Evolutionary conservation across 2,888 invertebrate species (phyloP).

Genomic region (Hypselothyrea guttata): DNA sequence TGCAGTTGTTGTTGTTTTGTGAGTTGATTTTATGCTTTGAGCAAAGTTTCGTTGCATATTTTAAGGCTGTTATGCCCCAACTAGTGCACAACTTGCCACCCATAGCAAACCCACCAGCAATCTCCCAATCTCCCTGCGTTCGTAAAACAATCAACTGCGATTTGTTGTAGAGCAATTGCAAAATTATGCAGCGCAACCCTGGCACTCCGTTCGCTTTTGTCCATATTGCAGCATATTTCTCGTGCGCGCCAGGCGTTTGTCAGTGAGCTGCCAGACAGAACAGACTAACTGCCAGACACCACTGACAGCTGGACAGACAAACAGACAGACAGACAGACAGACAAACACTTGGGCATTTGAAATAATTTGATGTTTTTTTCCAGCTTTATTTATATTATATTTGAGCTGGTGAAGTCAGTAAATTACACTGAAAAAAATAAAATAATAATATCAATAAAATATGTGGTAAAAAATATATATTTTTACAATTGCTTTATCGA

Average conservation of each 20-base stretch:
- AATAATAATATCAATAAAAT: too few relatives aligned
- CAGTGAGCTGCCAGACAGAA: slow-evolving; percentile 32
- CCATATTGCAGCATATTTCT: slow-evolving; percentile 44
- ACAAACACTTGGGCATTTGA: slow-evolving; percentile 59
- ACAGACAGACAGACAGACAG: slow-evolving; percentile 30
- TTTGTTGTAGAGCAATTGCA: slow-evolving; percentile 76
- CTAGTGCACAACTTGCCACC: slow-evolving; percentile 6
- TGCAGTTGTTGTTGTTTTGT: slow-evolving; percentile 31
- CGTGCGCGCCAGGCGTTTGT: slow-evolving; percentile 68
- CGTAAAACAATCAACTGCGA: slow-evolving; percentile 77
- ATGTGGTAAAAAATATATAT: too few relatives aligned
- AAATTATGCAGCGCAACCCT: slow-evolving; percentile 67
- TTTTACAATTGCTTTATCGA: too few relatives aligned
- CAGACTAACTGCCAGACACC: slow-evolving; percentile 13
- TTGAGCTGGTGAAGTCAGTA: slow-evolving; percentile 35
- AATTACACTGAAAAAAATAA: too few relatives aligned
- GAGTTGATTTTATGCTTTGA: slow-evolving; percentile 74
- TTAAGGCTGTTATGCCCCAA: slow-evolving; percentile 64
- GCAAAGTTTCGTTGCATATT: slow-evolving; percentile 77
- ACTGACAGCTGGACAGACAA: slow-evolving; percentile 29
- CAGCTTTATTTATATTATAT: slow-evolving; percentile 66
- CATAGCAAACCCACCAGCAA: not conserved
- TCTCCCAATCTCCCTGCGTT: slow-evolving; percentile 9
- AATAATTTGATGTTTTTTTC: slow-evolving; percentile 73
- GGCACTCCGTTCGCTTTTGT: not conserved